A percentile compares a stretch with the other conserved stretches of the same genome.
phyloP scores from a whole-genome alignment of 2,888 invertebrate genomes.

The Morpho deidamia region DNA sequence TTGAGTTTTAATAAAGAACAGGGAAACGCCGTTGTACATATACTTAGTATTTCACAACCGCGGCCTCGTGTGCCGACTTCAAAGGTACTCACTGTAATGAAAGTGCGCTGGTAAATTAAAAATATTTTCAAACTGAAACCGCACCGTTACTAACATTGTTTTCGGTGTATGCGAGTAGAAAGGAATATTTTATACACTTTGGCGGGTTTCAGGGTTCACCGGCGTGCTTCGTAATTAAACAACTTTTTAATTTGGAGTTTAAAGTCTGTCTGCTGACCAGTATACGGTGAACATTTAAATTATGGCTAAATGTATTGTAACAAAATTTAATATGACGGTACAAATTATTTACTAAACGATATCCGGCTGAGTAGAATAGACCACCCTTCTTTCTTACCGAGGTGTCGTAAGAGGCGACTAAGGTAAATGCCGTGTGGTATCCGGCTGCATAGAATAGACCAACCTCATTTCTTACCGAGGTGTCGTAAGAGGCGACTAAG shows the following conservation, averaged over 20 bases:
- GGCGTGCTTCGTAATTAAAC: slow-evolving; percentile 13
- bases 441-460: too few relatives aligned
- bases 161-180: slow-evolving; percentile 22
- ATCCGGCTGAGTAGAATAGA: too few relatives aligned
- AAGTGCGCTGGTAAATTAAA: slow-evolving; percentile 54
- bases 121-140: slow-evolving; percentile 50
- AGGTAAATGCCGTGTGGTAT: too few relatives aligned
- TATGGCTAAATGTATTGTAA: too few relatives aligned
- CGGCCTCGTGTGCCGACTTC: slow-evolving; percentile 33
- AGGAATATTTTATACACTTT: slow-evolving; percentile 24
- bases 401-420: too few relatives aligned
- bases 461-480: too few relatives aligned
- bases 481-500: too few relatives aligned
- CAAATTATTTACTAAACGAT: too few relatives aligned
- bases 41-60: not conserved
- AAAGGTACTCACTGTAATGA: slow-evolving; percentile 48
- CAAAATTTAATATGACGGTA: too few relatives aligned
- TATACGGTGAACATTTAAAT: not conserved
- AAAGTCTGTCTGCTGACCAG: not conserved
- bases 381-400: too few relatives aligned
- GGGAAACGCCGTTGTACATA: not conserved
- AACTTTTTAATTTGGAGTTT: slow-evolving; percentile 10
- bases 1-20: slow-evolving; percentile 7
- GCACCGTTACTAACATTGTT: slow-evolving; percentile 32
- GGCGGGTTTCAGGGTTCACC: slow-evolving; percentile 18